Evolutionary conservation across 2,888 invertebrate species (phyloP).

Genomic region (Malacosoma neustria): DNA sequence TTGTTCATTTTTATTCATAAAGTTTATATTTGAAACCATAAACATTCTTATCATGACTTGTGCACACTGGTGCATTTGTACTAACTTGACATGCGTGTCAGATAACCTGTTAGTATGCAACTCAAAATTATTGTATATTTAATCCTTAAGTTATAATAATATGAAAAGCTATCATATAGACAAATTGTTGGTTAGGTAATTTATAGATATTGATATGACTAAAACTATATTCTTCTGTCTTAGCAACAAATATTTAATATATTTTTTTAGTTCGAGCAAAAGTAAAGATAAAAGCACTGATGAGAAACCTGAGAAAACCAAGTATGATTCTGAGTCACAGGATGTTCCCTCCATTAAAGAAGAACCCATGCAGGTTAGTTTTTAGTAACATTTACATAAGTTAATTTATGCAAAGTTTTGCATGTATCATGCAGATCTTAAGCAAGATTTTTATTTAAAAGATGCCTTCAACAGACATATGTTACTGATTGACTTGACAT

Average conservation of each 20-base stretch:
- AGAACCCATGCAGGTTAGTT: conserved; percentile 60
- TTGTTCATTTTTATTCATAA: conserved; percentile 2
- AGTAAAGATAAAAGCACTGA: conserved; percentile 45
- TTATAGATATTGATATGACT: too few relatives aligned
- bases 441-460: too few relatives aligned
- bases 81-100: not conserved
- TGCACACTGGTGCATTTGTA: too few relatives aligned
- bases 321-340: conserved; percentile 35
- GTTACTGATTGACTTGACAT: too few relatives aligned
- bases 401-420: too few relatives aligned
- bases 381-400: too few relatives aligned
- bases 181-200: not conserved
- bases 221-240: too few relatives aligned
- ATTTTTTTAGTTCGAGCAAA: conserved; percentile 43
- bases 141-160: not conserved
- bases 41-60: not conserved
- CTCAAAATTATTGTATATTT: too few relatives aligned
- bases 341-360: conserved; percentile 46
- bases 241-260: too few relatives aligned
- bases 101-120: not conserved
- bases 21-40: conserved; percentile 2
- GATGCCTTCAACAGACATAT: too few relatives aligned
- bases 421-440: too few relatives aligned
- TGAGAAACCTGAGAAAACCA: conserved; percentile 44
- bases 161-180: not conserved